Evolutionary conservation across 2,113 vertebrate genomes (phyloP), one percentile per base, ranked within the genome.

Genomic region (Heloderma charlesbogerti): DNA sequence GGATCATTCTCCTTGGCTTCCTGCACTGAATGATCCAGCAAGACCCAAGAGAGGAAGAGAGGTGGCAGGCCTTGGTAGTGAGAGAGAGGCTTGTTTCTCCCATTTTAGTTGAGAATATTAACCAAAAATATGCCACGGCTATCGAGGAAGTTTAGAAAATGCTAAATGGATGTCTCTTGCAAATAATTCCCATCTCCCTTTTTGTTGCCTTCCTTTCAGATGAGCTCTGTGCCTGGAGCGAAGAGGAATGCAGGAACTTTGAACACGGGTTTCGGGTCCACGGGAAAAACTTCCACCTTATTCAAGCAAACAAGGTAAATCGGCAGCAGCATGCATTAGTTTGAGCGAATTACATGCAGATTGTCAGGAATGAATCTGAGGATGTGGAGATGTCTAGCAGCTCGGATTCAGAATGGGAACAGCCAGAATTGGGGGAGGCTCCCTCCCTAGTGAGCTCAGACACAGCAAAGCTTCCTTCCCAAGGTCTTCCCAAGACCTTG

Each of bases 281-380:
- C 0, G 99, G 99, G 67, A 99, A 99, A 95, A 99, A 99, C 96
- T 99, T 99, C 79, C 98, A 99, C 91, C 98, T 99, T 84, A 99
- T 99, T 94, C 99, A 99, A 92, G 98, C 98, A 27, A 99, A 99
- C 96, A 99, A 99, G 98, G 99, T 99, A 93, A 0, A 43, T 34
- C 0, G 22, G 92, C 15, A 29, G 78, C 29, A 12, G 20, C 0
- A 4, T 81, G 90, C 29, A 0, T 29, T 22, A 34, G 20, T 15
- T 66, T 16, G 63, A 72, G 82, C 79, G 9, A 75, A 43, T 31
- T 25, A 3, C 27, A n/a, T n/a, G n/a, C n/a, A n/a, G n/a, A n/a
- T n/a, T n/a, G n/a, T n/a, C n/a, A n/a, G n/a, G n/a, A n/a, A n/a
- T n/a, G n/a, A n/a, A n/a, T n/a, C n/a, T n/a, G n/a, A n/a, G n/a